Evolutionary conservation across 1,140 invertebrate genomes (phyloP).

Genomic region (Lepeophtheirus salmonis): DNA sequence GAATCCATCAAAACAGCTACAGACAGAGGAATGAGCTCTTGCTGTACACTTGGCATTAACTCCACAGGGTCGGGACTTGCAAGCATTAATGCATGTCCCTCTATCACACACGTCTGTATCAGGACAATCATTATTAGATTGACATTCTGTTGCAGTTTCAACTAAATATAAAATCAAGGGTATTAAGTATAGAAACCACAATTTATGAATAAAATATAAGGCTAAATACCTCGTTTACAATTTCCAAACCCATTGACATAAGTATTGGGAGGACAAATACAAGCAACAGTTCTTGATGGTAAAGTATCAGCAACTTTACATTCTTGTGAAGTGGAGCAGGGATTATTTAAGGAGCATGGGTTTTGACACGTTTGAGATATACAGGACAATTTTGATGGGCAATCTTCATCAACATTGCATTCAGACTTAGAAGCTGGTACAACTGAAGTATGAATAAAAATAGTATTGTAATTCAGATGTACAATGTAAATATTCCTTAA

Average conservation of each 20-base stretch:
- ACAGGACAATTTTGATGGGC: constrained; percentile 25
- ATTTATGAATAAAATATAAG: background rate
- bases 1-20: constrained; percentile 55
- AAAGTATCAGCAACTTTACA: constrained; percentile 24
- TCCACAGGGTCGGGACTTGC: constrained; percentile 53
- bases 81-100: constrained; percentile 61
- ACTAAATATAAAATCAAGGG: constrained; percentile 25
- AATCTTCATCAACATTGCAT: constrained; percentile 25
- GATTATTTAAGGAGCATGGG: constrained; percentile 25
- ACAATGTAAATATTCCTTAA: background rate
- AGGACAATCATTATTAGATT: constrained; percentile 53
- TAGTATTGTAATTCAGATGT: background rate
- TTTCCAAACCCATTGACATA: background rate
- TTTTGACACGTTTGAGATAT: constrained; percentile 26
- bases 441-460: background rate
- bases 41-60: constrained; percentile 60
- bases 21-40: constrained; percentile 48
- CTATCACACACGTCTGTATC: constrained; percentile 55
- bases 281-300: constrained; percentile 24
- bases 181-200: background rate
- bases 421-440: constrained; percentile 19
- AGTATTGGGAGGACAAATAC: constrained; percentile 20
- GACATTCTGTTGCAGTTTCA: constrained; percentile 47
- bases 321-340: constrained; percentile 25
- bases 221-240: background rate